Evolutionary conservation across 2,797 vertebrate species (phyloP), one percentile per base, ranked within the genome.

Genomic region (Gobio occitaniae): DNA sequence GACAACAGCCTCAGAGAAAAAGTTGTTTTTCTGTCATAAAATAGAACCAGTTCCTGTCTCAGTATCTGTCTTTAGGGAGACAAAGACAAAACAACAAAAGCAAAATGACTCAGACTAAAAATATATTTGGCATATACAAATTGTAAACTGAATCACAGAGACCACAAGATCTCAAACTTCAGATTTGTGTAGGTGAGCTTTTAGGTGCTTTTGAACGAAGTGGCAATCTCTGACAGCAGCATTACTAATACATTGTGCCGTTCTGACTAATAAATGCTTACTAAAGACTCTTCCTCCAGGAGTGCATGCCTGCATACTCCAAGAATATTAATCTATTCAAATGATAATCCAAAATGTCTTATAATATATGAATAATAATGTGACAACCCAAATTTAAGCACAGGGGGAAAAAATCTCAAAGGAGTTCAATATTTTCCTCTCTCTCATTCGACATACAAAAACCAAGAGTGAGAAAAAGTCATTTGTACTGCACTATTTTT

Each of bases 331-430:
- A 85, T 65, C 59, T 77, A 82, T 79, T 84, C 84, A 82, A 83
- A 84, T 80, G 68, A 59, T 78, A 80, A 74, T 32, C 68, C 56
- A 59, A 75, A 66, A 75, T 50, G 84, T n/a, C 75, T 86, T 41
- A 48, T 86, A 88, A 86, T 88, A 88, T 16, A 86, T 86, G 74
- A 88, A 86, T 86, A 87, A 83, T 87, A 80, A 74, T 86, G 50
- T 52, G 76, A 81, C 80, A 81, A 54, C 77, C 65, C 17, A 4
- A 68, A 77, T 82, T 76, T 82, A 66, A 83, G 87, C 79, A 86
- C 29, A 25, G 79, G 47, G 83, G 17, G 52, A 32, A 3, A 44
- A 44, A 56, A 54, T 84, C 70, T 83, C 32, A 10, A 82, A 63
- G 70, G 56, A 65, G 25, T 71, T 56, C 3, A 76, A n/a, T 59